phyloP scores from a whole-genome alignment of 2,888 invertebrate species.

The Smittia sp. region DNA sequence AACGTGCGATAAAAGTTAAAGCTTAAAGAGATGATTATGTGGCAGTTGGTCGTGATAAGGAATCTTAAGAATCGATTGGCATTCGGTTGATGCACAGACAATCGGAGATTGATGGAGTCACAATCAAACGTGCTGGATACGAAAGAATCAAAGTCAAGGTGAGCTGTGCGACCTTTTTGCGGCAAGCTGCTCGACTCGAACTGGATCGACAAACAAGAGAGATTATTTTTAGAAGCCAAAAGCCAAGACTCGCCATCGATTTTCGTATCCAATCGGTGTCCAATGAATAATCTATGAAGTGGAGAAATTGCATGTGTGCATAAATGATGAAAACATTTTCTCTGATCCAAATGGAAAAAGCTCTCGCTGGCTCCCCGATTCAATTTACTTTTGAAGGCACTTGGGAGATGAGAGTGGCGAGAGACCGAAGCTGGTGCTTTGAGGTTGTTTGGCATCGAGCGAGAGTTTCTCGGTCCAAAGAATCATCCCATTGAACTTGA shows the following conservation, averaged over 20 bases:
- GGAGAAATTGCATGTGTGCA: constrained; percentile 28
- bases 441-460: too few relatives aligned
- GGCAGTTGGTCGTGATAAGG: constrained; percentile 20
- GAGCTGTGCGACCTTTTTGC: background rate
- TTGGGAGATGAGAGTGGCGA: too few relatives aligned
- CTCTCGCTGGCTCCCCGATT: too few relatives aligned
- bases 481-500: too few relatives aligned
- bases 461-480: too few relatives aligned
- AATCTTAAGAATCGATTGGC: constrained; percentile 36
- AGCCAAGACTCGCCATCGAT: background rate
- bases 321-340: background rate
- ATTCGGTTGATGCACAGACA: constrained; percentile 38
- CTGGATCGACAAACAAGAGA: background rate
- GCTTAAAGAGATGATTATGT: constrained; percentile 26
- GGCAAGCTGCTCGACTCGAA: background rate
- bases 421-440: too few relatives aligned
- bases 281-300: constrained; percentile 15
- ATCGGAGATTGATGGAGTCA: constrained; percentile 36
- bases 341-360: too few relatives aligned
- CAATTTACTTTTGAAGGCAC: too few relatives aligned
- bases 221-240: constrained; percentile 7
- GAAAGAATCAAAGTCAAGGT: constrained; percentile 38
- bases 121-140: background rate
- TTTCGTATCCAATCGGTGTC: background rate
- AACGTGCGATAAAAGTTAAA: background rate